A percentile compares a stretch with the other conserved stretches of the same genome.
Conservation (phyloP, 1,140 invertebrate genomes). For the Elysia chlorotica region DNA sequence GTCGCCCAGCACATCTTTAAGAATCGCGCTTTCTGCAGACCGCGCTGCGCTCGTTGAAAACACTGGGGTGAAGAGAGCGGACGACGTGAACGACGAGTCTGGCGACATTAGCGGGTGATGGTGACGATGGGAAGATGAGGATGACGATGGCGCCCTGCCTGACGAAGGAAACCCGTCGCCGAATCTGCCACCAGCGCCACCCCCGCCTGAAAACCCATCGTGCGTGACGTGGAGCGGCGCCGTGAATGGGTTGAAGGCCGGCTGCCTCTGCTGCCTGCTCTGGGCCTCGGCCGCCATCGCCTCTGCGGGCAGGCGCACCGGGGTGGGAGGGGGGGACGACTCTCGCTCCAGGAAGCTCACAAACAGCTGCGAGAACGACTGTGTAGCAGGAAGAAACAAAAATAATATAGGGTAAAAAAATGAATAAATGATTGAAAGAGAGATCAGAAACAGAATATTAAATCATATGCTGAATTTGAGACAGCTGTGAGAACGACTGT, state of each 20-base stretch:
- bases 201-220: not conserved
- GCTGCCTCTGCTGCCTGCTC: constrained; percentile 29
- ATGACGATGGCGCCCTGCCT: not conserved
- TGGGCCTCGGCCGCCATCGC: constrained; percentile 57
- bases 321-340: constrained; percentile 72
- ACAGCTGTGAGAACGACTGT: not conserved
- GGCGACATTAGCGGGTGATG: constrained; percentile 33
- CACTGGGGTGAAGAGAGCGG: constrained; percentile 26
- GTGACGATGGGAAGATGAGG: constrained; percentile 19
- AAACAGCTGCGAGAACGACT: constrained; percentile 83
- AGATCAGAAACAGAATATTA: not conserved
- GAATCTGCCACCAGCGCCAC: too few species aligned
- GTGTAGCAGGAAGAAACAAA: too few species aligned
- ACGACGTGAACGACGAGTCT: constrained; percentile 28
- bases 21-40: constrained; percentile 40
- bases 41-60: not conserved
- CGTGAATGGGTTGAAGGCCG: constrained; percentile 56
- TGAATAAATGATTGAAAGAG: not conserved
- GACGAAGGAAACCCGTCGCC: too few species aligned
- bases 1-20: constrained; percentile 46
- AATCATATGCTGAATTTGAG: not conserved
- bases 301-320: constrained; percentile 70
- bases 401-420: too few species aligned
- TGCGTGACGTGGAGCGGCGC: constrained; percentile 51
- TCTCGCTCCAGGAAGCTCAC: constrained; percentile 87